Evolutionary conservation across 2,888 invertebrate genomes (phyloP), one percentile per base, ranked within the genome.

Genomic region (Drosophila putrida): DNA sequence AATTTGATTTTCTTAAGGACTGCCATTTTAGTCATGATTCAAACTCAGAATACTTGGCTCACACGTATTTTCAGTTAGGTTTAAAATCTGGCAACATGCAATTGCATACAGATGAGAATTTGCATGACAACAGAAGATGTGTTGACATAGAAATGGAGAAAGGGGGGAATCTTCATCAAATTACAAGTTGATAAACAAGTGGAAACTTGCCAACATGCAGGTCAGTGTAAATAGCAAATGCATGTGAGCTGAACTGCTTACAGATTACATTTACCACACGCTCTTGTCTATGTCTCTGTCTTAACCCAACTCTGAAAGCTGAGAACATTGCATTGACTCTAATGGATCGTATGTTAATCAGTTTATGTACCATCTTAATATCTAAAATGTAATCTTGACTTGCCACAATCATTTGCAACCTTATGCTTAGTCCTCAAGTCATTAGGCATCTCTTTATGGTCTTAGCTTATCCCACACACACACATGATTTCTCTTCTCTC

Each of bases 171-270:
- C 38, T 70, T 78, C 44, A 78, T 78, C 78, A 78, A 76, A 78
- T 76, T 78, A 78, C 76, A 76, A 63, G 59, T 70, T 78, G 79
- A 76, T 78, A 76, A 75, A 78, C 78, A 78, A 74, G 59, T 57
- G 51, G 49, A 76, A 55, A 54, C 64, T 65, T 62, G 61, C 50
- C 70, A 69, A 68, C 70, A 76, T 78, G 64, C 78, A 74, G 76
- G 78, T 78, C 79, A 76, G 59, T 63, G 78, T 59, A 76, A 78
- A 76, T 70, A 78, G 75, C 75, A 78, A 74, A 64, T 70, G 64
- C 75, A 71, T 75, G 77, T 71, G 76, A 58, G 61, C 64, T 75
- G 38, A 44, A 8, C 41, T 35, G 71, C 50, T 65, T 65, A 57
- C 71, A 55, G 71, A 46, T 59, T 53, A 49, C 55, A 58, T n/a